These are phyloP conservation scores for Fragum sueziense DNA, from an alignment of 2,888 invertebrate genomes.

Conservation along the genomic window DNA sequence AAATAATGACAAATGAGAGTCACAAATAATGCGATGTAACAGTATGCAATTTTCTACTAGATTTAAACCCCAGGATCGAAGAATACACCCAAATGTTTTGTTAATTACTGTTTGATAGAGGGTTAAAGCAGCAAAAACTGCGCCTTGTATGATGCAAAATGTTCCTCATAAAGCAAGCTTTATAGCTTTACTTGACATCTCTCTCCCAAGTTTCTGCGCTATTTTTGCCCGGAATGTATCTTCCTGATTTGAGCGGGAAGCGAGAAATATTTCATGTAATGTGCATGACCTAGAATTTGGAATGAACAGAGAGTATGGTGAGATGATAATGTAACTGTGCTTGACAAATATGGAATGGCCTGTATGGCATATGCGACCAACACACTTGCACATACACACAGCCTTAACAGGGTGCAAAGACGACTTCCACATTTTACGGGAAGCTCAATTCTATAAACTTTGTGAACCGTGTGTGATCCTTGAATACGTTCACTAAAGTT, in stretches of 20 bases:
- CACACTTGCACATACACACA: too few relatives aligned
- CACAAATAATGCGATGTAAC: not conserved
- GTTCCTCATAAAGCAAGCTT: conserved; percentile 7
- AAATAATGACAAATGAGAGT: not conserved
- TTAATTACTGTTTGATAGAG: conserved; percentile 2
- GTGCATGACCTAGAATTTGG: too few relatives aligned
- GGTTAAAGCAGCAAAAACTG: not conserved
- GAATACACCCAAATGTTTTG: conserved; percentile 4
- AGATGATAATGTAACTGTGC: too few relatives aligned
- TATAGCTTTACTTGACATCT: conserved; percentile 5
- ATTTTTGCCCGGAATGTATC: not conserved
- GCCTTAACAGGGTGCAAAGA: too few relatives aligned
- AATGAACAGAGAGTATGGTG: too few relatives aligned
- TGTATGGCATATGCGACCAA: too few relatives aligned
- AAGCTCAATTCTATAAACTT: too few relatives aligned
- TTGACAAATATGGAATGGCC: too few relatives aligned
- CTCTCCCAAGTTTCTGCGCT: not conserved
- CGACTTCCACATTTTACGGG: too few relatives aligned
- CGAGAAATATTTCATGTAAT: not conserved
- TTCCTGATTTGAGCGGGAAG: not conserved
- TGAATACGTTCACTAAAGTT: too few relatives aligned
- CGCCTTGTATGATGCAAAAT: conserved; percentile 1
- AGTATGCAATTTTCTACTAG: not conserved
- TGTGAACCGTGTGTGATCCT: too few relatives aligned
- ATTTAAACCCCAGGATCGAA: not conserved